A percentile compares a stretch with the other conserved stretches of the same genome.
Evolutionary conservation across 1,140 invertebrate genomes (phyloP).

Genomic region (Drosophila teissieri): DNA sequence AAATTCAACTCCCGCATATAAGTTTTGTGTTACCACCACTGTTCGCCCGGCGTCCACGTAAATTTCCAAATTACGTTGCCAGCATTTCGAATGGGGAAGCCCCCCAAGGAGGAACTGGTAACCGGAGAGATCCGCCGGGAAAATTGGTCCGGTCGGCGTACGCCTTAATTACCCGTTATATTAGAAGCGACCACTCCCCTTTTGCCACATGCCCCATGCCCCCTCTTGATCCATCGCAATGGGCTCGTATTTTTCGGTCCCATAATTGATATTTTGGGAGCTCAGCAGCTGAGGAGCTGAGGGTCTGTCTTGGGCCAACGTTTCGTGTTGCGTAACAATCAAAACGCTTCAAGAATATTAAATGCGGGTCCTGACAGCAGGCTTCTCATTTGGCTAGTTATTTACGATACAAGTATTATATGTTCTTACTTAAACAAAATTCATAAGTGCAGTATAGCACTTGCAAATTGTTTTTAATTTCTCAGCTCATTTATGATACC

Average conservation of each 20-base stretch:
- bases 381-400: too few relatives aligned
- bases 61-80: slow-evolving; percentile 74
- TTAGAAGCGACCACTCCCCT: slow-evolving; percentile 30
- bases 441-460: background rate
- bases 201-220: background rate
- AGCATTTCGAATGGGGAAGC: slow-evolving; percentile 67
- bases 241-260: slow-evolving; percentile 69
- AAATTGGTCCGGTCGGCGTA: slow-evolving; percentile 17
- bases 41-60: slow-evolving; percentile 59
- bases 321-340: slow-evolving; percentile 48
- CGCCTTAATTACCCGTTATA: slow-evolving; percentile 77
- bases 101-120: slow-evolving; percentile 9
- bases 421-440: background rate
- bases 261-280: slow-evolving; percentile 81
- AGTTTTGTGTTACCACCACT: slow-evolving; percentile 66
- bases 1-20: slow-evolving; percentile 72
- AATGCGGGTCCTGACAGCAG: slow-evolving; percentile 26
- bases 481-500: too few relatives aligned
- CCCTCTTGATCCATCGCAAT: background rate
- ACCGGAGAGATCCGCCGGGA: slow-evolving; percentile 25
- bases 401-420: background rate
- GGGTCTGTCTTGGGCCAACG: slow-evolving; percentile 25
- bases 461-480: too few relatives aligned
- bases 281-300: too few relatives aligned
- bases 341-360: slow-evolving; percentile 73